Evolutionary conservation across 2,113 vertebrate genomes (phyloP), one percentile per base, ranked within the genome.

Genomic region (Hirundichthys speculiger): DNA sequence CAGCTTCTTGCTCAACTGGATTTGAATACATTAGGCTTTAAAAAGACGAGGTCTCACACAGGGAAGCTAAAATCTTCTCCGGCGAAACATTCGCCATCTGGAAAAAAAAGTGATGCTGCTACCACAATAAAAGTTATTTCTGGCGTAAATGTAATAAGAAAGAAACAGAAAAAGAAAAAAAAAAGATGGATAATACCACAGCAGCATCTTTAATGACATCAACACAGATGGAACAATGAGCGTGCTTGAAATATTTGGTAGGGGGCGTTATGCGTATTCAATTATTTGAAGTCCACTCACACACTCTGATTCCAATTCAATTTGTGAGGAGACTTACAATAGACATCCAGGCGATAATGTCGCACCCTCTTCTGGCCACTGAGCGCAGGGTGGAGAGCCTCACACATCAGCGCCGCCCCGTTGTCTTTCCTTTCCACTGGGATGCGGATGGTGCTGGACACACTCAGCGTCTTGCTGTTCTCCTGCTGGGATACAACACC

Each of bases 261-360:
- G 25, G 21, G 46, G 64, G 73, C 18, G 43, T 72, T 42, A 41
- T 59, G 49, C 22, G 48, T 22, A 42, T 63, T 68, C 5, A 64
- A 71, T 64, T 70, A 34, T 51, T 60, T 58, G 42, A 42, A 43
- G 42, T 24, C 40, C 57, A 45, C 46, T 50, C 5, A 46, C 22
- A 21, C 15, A 53, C 5, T n/a, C 40, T 20, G 16, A 34, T n/a
- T n/a, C n/a, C 18, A 20, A 14, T 13, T 19, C 11, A 34, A 27
- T 34, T 30, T 15, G n/a, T 43, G 18, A 16, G 41, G 13, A 27
- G 8, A 85, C 95, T 94, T 91, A 97, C 96, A 97, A 86, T 95
- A 90, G 15, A 97, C 96, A 43, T 95, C 94, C 83, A 97, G 91
- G 74, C 94, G 93, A 73, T 96, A 96, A 88, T 95, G 94, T 43